phyloP scores from a whole-genome alignment of 1,140 invertebrate species.

The Zelostemma sp. region DNA sequence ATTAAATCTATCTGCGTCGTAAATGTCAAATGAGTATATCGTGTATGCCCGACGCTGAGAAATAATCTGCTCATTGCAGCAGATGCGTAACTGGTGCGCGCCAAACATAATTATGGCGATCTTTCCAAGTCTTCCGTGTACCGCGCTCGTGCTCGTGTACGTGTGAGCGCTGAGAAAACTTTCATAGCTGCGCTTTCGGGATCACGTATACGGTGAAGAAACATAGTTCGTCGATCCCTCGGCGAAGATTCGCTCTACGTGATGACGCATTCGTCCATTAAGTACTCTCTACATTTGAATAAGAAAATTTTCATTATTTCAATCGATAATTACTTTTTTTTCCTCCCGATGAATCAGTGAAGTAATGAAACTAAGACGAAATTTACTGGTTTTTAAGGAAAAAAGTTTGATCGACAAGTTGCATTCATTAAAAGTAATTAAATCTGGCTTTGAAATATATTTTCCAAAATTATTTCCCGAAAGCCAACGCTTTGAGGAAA shows the following conservation, averaged over 20 bases:
- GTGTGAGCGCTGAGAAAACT: conserved; percentile 42
- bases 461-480: no score
- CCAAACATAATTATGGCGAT: conserved; percentile 43
- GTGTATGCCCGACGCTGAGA: conserved; percentile 17
- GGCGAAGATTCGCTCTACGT: conserved; percentile 19
- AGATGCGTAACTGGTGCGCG: conserved; percentile 47
- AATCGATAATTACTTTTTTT: no score
- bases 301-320: no score
- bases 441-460: no score
- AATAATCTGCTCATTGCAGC: conserved; percentile 37
- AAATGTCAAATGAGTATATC: conserved; percentile 30
- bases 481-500: no score
- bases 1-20: conserved; percentile 30
- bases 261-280: conserved; percentile 44
- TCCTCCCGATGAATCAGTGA: no score
- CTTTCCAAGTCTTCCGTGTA: conserved; percentile 45
- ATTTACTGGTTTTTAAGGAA: no score
- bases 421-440: no score
- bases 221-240: conserved; percentile 23
- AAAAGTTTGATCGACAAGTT: no score
- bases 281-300: no score
- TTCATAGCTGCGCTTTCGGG: conserved; percentile 43
- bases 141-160: conserved; percentile 19
- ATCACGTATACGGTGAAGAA: conserved; percentile 35
- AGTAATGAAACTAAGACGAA: no score